phyloP scores from a whole-genome alignment of 2,888 invertebrate genomes.

The Pilophorus perplexus region DNA sequence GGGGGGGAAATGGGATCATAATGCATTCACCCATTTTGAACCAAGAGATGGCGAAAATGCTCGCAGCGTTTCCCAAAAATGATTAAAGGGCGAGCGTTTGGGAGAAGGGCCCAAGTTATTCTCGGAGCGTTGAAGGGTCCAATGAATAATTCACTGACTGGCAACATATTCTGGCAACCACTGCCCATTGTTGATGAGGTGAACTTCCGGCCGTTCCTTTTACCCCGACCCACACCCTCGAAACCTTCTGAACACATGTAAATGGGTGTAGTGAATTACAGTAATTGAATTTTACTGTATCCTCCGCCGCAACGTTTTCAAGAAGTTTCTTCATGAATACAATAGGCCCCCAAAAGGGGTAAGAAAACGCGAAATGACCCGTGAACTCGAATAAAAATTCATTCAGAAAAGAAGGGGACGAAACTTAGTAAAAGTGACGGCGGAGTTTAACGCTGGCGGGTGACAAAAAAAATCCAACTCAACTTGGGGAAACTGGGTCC shows the following conservation, averaged over 20 bases:
- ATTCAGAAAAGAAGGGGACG: too few relatives aligned
- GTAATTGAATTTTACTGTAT: neutral
- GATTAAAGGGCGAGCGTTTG: too few relatives aligned
- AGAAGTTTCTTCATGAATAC: neutral
- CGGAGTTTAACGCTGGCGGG: too few relatives aligned
- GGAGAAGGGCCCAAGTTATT: slow-evolving; percentile 5
- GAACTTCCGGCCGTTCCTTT: neutral
- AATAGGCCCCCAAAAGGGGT: neutral
- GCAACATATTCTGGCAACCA: slow-evolving; percentile 23
- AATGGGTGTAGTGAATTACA: neutral
- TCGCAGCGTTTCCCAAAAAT: too few relatives aligned
- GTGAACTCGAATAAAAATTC: too few relatives aligned
- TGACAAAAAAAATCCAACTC: too few relatives aligned
- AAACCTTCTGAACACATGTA: neutral
- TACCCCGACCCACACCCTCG: neutral
- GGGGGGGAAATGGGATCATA: too few relatives aligned
- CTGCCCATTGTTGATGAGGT: slow-evolving; percentile 27
- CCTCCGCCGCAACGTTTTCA: neutral
- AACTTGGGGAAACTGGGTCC: too few relatives aligned
- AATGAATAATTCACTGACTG: slow-evolving; percentile 14
- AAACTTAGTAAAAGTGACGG: too few relatives aligned
- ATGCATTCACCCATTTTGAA: too few relatives aligned
- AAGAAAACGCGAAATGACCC: neutral
- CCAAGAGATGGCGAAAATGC: too few relatives aligned
- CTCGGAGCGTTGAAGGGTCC: slow-evolving; percentile 3